Conservation (phyloP, 2,888 invertebrate genomes). For the Drosophila picticornis region DNA sequence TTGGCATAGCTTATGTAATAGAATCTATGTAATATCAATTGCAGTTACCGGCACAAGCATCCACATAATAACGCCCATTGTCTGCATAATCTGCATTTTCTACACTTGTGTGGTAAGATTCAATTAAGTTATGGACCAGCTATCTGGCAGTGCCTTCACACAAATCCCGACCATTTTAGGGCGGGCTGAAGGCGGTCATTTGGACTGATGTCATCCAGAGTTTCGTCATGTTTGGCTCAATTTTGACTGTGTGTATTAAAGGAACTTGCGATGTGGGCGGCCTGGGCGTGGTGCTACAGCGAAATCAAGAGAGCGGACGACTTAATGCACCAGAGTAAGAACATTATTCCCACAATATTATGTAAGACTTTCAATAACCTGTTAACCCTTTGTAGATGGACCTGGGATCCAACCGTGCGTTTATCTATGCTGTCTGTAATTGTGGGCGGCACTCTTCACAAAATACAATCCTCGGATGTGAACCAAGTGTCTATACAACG, state of each 20-base stretch:
- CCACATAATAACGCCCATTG: slow-evolving; percentile 92
- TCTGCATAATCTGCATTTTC: slow-evolving; percentile 92
- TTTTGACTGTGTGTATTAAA: slow-evolving; percentile 90
- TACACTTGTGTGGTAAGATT: slow-evolving; percentile 94
- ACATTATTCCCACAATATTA: background rate
- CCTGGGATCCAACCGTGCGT: slow-evolving; percentile 91
- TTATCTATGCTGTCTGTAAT: slow-evolving; percentile 92
- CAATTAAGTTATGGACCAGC: slow-evolving; percentile 39
- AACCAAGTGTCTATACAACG: slow-evolving; percentile 95
- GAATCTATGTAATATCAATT: slow-evolving; percentile 24
- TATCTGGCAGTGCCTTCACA: background rate
- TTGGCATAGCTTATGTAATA: slow-evolving; percentile 2
- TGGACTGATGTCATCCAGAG: slow-evolving; percentile 94
- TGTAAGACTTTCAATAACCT: background rate
- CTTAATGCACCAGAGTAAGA: slow-evolving; percentile 90
- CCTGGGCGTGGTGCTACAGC: slow-evolving; percentile 87
- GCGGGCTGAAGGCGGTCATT: slow-evolving; percentile 92
- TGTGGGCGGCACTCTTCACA: slow-evolving; percentile 91
- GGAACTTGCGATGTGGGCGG: slow-evolving; percentile 91
- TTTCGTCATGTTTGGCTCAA: slow-evolving; percentile 90
- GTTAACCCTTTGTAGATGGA: slow-evolving; percentile 87
- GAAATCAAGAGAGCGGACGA: slow-evolving; percentile 89
- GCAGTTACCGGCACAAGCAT: slow-evolving; percentile 89
- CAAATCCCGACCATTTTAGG: slow-evolving; percentile 85
- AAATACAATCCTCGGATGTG: slow-evolving; percentile 91